phyloP scores from a whole-genome alignment of 2,888 invertebrate species.

The Alcis repandata region DNA sequence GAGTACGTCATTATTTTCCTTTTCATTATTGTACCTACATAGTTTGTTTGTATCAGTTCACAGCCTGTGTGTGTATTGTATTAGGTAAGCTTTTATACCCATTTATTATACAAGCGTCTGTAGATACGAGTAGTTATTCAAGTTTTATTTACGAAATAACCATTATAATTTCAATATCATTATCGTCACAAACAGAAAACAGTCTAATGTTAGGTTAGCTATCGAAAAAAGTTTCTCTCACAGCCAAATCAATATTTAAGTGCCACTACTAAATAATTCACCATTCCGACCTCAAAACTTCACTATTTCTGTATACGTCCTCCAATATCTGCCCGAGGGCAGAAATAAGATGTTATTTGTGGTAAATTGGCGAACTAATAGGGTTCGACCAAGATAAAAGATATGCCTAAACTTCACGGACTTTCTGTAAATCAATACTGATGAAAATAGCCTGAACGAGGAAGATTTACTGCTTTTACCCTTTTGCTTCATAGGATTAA shows the following conservation, averaged over 20 bases:
- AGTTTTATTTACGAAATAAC: no score
- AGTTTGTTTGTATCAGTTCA: no score
- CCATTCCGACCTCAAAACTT: constrained; percentile 6
- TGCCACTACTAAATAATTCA: constrained; percentile 4
- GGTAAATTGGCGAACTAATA: constrained; percentile 37
- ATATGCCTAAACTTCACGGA: constrained; percentile 39
- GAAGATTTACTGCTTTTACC: constrained; percentile 31
- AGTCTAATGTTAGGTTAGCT: no score
- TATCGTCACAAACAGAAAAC: no score
- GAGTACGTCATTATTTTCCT: no score
- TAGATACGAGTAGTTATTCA: no score
- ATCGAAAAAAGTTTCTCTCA: neutral
- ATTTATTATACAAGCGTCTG: no score
- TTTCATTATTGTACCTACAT: no score
- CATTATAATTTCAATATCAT: no score
- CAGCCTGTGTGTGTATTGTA: no score
- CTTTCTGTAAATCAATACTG: constrained; percentile 39
- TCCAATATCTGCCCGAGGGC: constrained; percentile 23
- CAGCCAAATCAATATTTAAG: neutral
- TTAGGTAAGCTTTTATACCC: no score
- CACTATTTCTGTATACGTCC: constrained; percentile 26
- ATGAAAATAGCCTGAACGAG: constrained; percentile 34
- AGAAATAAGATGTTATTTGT: constrained; percentile 35
- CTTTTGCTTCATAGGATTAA: constrained; percentile 33
- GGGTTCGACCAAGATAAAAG: constrained; percentile 41